Base-by-base conservation (phyloP, 2,888 invertebrate genomes). In the Drosophila prolongata region DNA sequence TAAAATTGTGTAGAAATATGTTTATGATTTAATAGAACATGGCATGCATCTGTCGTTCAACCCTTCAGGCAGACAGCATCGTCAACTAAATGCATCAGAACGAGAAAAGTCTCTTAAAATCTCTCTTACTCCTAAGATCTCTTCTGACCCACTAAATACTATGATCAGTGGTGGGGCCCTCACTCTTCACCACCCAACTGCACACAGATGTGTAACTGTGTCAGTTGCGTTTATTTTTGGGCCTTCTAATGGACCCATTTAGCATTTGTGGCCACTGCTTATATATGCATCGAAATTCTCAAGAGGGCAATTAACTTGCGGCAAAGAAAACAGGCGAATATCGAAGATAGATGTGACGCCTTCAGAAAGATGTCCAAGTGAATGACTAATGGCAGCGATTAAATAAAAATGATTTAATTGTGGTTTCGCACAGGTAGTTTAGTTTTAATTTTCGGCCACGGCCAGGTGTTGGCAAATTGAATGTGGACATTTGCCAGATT, bases 261-360 rank as follows among this genome's bases (percentile, higher is more conserved):
- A 75, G 76, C 68, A 50, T 27, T 60, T 64, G 56, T 49, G 54
- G 66, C 50, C 73, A 62, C 59, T 68, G 30, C 72, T 50, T 44
- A 14, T 37, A 30, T 27, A 14, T 16, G 24, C 35, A 47, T 59
- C 66, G 61, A 65, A 76, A 85, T 87, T 77, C 80, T 79, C 81
- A 67, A 86, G 80, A 83, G 89, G 89, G 84, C 86, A 87, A 87
- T 88, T 87, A 89, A 87, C 88, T 86, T 85, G 73, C 46, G 59
- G 53, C 49, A 49, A 44, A 35, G 49, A 13, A 46, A 43, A 30
- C 69, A 50, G 57, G 67, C 50, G 64, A 71, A 61, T 9, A 11
- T 38, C 27, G 37, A 3, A 16, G 37, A 37, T 38, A 13, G 42
- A 19, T 40, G 59, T 54, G 59, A 59, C 34, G 55, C 24, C 35